Evolutionary conservation across 2,797 vertebrate genomes (phyloP).

Genomic region (Potorous gilbertii): DNA sequence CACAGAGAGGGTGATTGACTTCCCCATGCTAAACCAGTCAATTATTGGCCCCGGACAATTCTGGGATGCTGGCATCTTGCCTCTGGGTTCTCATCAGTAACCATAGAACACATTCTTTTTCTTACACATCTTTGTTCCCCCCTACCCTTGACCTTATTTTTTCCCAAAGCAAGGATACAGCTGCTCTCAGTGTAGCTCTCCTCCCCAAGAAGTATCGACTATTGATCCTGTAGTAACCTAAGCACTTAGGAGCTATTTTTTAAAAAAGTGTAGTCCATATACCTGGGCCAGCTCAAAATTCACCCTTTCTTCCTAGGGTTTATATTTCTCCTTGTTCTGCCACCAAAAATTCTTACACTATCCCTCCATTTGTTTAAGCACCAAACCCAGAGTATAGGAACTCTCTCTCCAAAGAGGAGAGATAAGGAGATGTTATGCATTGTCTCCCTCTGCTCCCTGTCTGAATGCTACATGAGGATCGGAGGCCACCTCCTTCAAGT

Average conservation of each 20-base stretch:
- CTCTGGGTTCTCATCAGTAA: neutral
- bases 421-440: neutral
- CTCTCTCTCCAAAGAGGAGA: conserved; percentile 37
- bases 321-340: neutral
- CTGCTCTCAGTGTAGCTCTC: neutral
- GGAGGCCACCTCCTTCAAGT: neutral
- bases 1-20: neutral
- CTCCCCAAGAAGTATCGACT: neutral
- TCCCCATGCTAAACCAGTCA: neutral
- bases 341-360: neutral
- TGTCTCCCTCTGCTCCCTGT: neutral
- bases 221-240: neutral
- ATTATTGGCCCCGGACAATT: neutral
- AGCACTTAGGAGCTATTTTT: neutral
- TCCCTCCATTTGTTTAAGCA: neutral
- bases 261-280: neutral
- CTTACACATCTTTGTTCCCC: neutral
- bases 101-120: neutral
- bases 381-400: conserved; percentile 50
- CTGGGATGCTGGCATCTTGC: neutral
- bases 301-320: neutral
- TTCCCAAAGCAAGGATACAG: neutral
- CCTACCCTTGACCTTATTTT: neutral
- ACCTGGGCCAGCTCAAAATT: neutral
- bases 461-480: neutral